Evolutionary conservation across 2,797 vertebrate genomes (phyloP), one percentile per base, ranked within the genome.

Genomic region (Peromyscus melanophrys): DNA sequence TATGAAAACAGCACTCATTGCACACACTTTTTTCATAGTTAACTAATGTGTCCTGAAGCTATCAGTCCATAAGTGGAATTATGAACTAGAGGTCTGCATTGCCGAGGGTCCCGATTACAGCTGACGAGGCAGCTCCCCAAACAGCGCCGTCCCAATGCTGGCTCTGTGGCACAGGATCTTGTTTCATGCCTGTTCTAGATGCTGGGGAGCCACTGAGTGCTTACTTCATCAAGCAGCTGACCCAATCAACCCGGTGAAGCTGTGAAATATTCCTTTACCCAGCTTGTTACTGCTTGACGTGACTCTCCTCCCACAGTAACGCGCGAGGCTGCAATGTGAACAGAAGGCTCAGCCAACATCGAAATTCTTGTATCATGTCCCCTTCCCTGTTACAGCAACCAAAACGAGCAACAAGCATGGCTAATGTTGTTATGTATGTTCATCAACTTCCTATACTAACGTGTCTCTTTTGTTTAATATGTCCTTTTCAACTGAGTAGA

Each of bases 361-460:
- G 94, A 71, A 77, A 71, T 23, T 10, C 19, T 73, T 67, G 37
- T 90, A 40, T 82, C 63, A 34, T 52, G 21, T 46, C 10, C 11
- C 78, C 67, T 80, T 80, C n/a, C 57, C 76, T 49, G 57, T 55
- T 17, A 92, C 19, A 52, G 29, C 80, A 77, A 83, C n/a, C 21
- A 84, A 96, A 86, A 78, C 71, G 49, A 80, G 16, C 65, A 4
- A 27, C 12, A 88, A 89, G 65, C 14, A 9, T 46, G 71, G 78
- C 80, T 87, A 8, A 40, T 86, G 40, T 23, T 65, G 57, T 65
- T 83, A 78, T 76, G 52, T 92, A 17, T 59, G 9, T n/a, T 84
- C 59, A 84, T 40, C 71, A 87, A 87, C 92, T 96, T 90, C 61
- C 61, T 52, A 73, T 4, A 81, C 40, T 83, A 90, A 94, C 97